phyloP scores from a whole-genome alignment of 2,888 invertebrate genomes.

The Augiades crinisus region DNA sequence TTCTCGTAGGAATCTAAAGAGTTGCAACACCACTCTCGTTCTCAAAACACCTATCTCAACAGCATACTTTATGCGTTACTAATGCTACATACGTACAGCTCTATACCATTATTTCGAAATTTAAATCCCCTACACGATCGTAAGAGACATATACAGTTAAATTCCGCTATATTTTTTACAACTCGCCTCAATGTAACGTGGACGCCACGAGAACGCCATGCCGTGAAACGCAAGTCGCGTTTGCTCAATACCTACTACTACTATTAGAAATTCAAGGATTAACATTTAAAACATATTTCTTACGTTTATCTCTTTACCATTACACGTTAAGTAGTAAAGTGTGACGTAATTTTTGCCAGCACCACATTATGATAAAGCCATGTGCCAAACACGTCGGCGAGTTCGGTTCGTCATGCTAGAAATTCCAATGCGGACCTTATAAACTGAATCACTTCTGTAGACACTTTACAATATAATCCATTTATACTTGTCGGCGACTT shows the following conservation, averaged over 20 bases:
- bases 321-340: slow-evolving; percentile 46
- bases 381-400: slow-evolving; percentile 78
- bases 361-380: slow-evolving; percentile 72
- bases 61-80: too few species aligned
- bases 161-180: slow-evolving; percentile 22
- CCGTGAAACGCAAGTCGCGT: slow-evolving; percentile 38
- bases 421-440: slow-evolving; percentile 78
- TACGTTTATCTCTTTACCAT: slow-evolving; percentile 53
- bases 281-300: slow-evolving; percentile 34
- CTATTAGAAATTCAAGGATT: not conserved
- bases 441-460: slow-evolving; percentile 54
- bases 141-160: not conserved
- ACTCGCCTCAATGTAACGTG: slow-evolving; percentile 70
- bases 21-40: slow-evolving; percentile 30
- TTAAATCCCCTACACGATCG: too few species aligned
- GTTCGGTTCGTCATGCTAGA: slow-evolving; percentile 68
- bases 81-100: too few species aligned
- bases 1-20: slow-evolving; percentile 31
- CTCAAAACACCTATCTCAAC: slow-evolving; percentile 1
- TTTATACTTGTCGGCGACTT: slow-evolving; percentile 76
- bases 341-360: slow-evolving; percentile 65
- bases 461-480: slow-evolving; percentile 81
- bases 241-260: slow-evolving; percentile 33
- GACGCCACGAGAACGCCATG: slow-evolving; percentile 72
- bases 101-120: too few species aligned